phyloP scores from a whole-genome alignment of 2,888 invertebrate species.

The Vesta saturnalis region DNA sequence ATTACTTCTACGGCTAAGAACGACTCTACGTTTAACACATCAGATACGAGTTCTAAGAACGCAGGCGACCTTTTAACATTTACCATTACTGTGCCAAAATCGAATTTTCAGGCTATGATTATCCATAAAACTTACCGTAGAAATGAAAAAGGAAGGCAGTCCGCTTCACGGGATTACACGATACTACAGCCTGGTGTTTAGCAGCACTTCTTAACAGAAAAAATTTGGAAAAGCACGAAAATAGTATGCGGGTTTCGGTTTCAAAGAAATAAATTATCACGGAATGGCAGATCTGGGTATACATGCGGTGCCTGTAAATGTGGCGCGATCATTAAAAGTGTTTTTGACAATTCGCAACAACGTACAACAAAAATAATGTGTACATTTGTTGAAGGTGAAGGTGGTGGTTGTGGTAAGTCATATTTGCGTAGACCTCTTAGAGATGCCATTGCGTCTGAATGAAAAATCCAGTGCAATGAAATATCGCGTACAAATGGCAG shows the following conservation, averaged over 20 bases:
- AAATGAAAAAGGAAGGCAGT: neutral
- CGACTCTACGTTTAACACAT: neutral
- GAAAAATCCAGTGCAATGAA: conserved; percentile 2
- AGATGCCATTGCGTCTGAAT: neutral
- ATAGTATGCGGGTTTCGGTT: conserved; percentile 6
- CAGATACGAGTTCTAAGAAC: neutral
- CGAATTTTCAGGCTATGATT: conserved; percentile 4
- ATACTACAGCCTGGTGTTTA: conserved; percentile 2
- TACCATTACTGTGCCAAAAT: neutral
- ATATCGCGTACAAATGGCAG: neutral
- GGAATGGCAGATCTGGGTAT: neutral
- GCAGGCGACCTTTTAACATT: neutral
- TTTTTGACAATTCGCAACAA: neutral
- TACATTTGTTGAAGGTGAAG: neutral
- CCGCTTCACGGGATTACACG: neutral
- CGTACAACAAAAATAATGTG: neutral
- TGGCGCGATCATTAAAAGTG: neutral
- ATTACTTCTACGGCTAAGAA: neutral
- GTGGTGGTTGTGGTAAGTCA: neutral
- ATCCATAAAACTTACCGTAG: conserved; percentile 9
- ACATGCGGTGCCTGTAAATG: neutral
- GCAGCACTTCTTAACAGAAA: conserved; percentile 6
- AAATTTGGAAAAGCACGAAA: conserved; percentile 13
- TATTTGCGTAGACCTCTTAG: conserved; percentile 2
- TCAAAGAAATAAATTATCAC: neutral